Evolutionary conservation across 2,797 vertebrate species (phyloP).

Genomic region (Danio choprae): DNA sequence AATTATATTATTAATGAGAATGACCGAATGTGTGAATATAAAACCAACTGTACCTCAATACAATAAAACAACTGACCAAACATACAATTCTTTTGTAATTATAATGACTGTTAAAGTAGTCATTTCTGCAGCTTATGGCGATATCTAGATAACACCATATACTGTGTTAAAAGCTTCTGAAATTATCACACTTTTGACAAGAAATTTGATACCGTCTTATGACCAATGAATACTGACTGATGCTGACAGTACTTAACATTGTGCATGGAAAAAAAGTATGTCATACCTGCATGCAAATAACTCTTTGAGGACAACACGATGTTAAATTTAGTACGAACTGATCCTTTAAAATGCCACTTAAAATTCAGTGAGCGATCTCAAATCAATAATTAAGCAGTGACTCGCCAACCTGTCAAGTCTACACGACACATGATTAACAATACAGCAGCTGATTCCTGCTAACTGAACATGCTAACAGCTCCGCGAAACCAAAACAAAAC

Average conservation of each 20-base stretch:
- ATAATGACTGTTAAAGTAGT: too few relatives aligned
- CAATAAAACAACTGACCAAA: too few relatives aligned
- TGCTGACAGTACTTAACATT: neutral
- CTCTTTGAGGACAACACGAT: neutral
- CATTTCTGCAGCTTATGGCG: too few relatives aligned
- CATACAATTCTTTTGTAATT: too few relatives aligned
- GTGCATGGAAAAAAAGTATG: neutral
- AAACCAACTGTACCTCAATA: too few relatives aligned
- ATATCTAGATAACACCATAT: too few relatives aligned
- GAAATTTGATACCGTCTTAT: too few relatives aligned
- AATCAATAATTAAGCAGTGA: slow-evolving; percentile 2
- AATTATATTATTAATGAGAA: too few relatives aligned
- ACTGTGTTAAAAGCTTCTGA: too few relatives aligned
- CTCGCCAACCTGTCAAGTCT: slow-evolving; percentile 3
- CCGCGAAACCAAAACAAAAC: slow-evolving; percentile 3
- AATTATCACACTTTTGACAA: too few relatives aligned
- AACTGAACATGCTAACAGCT: slow-evolving; percentile 36
- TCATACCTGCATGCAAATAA: neutral
- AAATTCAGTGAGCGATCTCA: neutral
- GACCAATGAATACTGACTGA: neutral
- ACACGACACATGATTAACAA: neutral
- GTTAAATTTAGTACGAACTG: neutral
- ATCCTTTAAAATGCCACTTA: neutral
- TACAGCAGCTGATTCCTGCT: slow-evolving; percentile 9
- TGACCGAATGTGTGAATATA: too few relatives aligned